phyloP scores from a whole-genome alignment of 1,140 invertebrate species.

The Atopsyche davidsoni region DNA sequence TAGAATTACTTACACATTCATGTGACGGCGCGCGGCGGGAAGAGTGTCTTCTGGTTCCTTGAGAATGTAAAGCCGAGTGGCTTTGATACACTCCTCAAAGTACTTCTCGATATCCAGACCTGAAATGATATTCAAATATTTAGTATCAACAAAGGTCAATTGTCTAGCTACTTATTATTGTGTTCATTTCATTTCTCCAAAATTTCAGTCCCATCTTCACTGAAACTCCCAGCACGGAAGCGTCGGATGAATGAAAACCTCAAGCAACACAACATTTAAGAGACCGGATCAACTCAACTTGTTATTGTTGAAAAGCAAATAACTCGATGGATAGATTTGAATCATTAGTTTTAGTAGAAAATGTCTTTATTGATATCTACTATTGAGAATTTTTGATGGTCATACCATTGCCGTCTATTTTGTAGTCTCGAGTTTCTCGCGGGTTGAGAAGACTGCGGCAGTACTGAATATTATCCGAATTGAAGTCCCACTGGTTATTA shows the following conservation, averaged over 20 bases:
- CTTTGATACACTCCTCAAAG: constrained; percentile 65
- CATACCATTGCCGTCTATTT: constrained; percentile 62
- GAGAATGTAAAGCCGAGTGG: constrained; percentile 69
- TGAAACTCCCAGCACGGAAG: constrained; percentile 57
- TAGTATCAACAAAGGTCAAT: background rate
- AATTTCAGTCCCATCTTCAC: constrained; percentile 60
- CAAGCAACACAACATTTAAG: no score
- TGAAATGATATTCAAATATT: constrained; percentile 25
- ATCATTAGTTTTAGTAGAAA: no score
- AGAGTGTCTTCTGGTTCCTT: constrained; percentile 79
- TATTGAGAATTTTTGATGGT: no score
- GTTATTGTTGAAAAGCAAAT: no score
- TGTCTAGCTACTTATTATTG: background rate
- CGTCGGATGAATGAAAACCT: no score
- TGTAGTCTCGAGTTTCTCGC: constrained; percentile 58
- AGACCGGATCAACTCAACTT: no score
- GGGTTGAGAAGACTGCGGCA: constrained; percentile 56
- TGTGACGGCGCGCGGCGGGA: constrained; percentile 70
- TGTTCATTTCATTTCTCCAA: background rate
- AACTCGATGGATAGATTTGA: no score
- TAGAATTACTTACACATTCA: constrained; percentile 59
- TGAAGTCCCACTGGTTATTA: constrained; percentile 80
- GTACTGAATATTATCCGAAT: constrained; percentile 56
- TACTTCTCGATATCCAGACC: constrained; percentile 65
- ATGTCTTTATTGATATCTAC: no score